Percentiles rank a stretch among this genome's conserved stretches.
These are phyloP conservation scores for Platyura marginata DNA, from an alignment of 1,140 invertebrate genomes.

Conservation along the genomic window DNA sequence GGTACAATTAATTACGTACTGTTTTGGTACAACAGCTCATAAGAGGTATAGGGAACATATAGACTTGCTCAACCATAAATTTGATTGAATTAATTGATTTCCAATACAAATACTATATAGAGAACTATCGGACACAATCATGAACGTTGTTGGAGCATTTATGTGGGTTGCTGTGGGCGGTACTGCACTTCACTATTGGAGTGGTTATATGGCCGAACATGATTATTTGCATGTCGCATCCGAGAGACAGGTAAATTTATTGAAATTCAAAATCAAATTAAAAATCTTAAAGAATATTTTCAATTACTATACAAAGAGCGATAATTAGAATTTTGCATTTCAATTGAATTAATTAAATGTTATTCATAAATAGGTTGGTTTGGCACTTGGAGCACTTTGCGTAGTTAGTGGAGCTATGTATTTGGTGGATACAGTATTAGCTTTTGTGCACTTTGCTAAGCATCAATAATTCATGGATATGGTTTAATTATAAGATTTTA, in stretches of 20 bases:
- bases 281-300: neutral
- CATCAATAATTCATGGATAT: slow-evolving; percentile 21
- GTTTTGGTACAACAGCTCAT: slow-evolving; percentile 54
- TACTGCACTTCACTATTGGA: slow-evolving; percentile 71
- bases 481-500: too few species aligned
- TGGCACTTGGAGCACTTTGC: slow-evolving; percentile 59
- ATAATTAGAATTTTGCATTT: too few species aligned
- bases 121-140: slow-evolving; percentile 51
- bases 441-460: slow-evolving; percentile 51
- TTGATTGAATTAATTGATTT: too few species aligned
- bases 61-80: neutral
- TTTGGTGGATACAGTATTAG: slow-evolving; percentile 53
- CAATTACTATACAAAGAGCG: too few species aligned
- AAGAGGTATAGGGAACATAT: slow-evolving; percentile 51
- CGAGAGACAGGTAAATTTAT: slow-evolving; percentile 41
- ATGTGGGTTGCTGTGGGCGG: slow-evolving; percentile 67
- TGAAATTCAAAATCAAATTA: neutral
- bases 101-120: slow-evolving; percentile 25
- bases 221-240: slow-evolving; percentile 44
- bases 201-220: slow-evolving; percentile 56
- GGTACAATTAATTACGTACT: slow-evolving; percentile 46
- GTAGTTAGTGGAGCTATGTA: slow-evolving; percentile 58
- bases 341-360: neutral
- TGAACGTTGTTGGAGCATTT: slow-evolving; percentile 69
- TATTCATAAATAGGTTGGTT: slow-evolving; percentile 33